phyloP scores from a whole-genome alignment of 2,888 invertebrate species.

The Cephus runcator region DNA sequence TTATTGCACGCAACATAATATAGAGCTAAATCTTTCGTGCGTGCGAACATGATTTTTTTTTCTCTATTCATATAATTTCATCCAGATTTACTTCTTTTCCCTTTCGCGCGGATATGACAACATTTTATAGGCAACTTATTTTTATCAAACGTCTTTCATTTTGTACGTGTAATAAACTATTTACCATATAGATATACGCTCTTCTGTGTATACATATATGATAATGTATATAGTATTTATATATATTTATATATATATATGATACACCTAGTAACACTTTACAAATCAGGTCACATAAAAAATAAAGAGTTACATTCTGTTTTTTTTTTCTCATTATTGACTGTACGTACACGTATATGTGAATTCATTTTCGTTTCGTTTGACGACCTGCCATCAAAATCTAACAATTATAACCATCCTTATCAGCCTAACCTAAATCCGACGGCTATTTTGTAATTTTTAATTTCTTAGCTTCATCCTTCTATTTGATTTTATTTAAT shows the following conservation, averaged over 20 bases:
- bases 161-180: slow-evolving; percentile 32
- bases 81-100: not conserved
- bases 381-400: slow-evolving; percentile 8
- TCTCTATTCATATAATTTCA: not conserved
- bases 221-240: slow-evolving; percentile 6
- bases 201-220: slow-evolving; percentile 20
- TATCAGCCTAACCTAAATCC: slow-evolving; percentile 1
- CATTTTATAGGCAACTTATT: not conserved
- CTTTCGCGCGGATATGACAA: not conserved
- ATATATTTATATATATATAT: slow-evolving; percentile 21
- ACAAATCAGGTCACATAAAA: slow-evolving; percentile 41
- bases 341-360: slow-evolving; percentile 19
- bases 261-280: slow-evolving; percentile 37
- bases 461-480: not conserved
- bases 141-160: not conserved
- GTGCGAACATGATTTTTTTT: too few relatives aligned
- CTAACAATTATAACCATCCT: not conserved
- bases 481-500: slow-evolving; percentile 2
- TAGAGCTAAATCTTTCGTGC: too few relatives aligned
- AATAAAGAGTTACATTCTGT: slow-evolving; percentile 33
- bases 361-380: slow-evolving; percentile 9
- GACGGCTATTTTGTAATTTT: slow-evolving; percentile 8
- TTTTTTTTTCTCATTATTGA: slow-evolving; percentile 28
- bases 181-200: slow-evolving; percentile 8
- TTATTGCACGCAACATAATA: not conserved